Base-by-base conservation (phyloP, 2,888 invertebrate genomes). In the Dichetophora obliterata region DNA sequence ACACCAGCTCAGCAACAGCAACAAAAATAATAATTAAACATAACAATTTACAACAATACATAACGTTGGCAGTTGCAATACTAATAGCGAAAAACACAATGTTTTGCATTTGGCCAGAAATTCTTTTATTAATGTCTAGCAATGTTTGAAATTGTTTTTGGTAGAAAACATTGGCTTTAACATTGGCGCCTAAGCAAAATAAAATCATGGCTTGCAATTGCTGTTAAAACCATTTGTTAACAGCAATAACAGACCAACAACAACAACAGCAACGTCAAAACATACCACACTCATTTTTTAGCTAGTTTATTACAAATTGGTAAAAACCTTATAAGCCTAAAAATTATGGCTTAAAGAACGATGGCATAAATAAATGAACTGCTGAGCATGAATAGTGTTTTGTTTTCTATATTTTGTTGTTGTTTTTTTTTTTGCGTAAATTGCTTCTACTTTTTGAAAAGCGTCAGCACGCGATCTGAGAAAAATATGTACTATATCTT, bases 171-270 rank as follows among this genome's bases (percentile, higher is more conserved):
- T 19, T 22, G 57, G n/a, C 22, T n/a, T 19, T 54, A 19, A n/a
- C n/a, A n/a, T n/a, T 22, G 19, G 1, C 9, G 8, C n/a, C n/a
- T 9, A 22, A 54, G 24, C 57, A 3, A 4, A 59, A 27, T 59
- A 22, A 27, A 22, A 54, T 24, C 57, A 59, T 22, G 57, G 19
- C 57, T 31, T 9, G 37, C 72, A 43, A 72, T 59, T 59, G 72
- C 72, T 59, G 43, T 22, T 34, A 59, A 72, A 72, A 72, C 59
- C 61, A 72, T 57, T 72, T 72, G 72, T 72, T 43, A 72, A 72
- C 43, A 57, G 37, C 50, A 69, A 59, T 5, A 22, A 9, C 22
- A 22, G n/a, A n/a, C 2, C 54, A 22, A 54, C 54, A 43, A 43
- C 43, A 43, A 43, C 43, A 43, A 11, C 24, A 19, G 24, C 8